phyloP scores from a whole-genome alignment of 2,797 vertebrate genomes.

The Caiman crocodilus region DNA sequence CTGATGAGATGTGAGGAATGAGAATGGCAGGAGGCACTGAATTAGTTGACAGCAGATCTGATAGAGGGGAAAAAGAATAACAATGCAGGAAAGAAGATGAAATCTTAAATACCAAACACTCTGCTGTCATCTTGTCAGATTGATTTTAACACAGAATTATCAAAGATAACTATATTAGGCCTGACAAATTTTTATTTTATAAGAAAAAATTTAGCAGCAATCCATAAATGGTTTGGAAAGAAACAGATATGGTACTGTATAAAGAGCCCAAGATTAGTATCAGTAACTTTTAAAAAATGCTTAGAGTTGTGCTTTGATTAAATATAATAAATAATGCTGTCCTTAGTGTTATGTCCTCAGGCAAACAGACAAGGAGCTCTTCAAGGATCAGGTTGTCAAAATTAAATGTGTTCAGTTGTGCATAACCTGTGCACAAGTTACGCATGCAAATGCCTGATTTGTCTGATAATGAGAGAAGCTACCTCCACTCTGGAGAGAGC shows the following conservation, averaged over 20 bases:
- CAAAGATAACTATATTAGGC: conserved; percentile 31
- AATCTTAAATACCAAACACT: conserved; percentile 76
- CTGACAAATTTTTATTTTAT: conserved; percentile 62
- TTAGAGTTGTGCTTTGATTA: conserved; percentile 51
- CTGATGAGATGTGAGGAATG: conserved; percentile 30
- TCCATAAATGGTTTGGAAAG: conserved; percentile 65
- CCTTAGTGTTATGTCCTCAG: conserved; percentile 15
- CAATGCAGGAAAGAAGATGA: conserved; percentile 67
- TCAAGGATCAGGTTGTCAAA: not conserved
- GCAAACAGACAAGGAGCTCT: not conserved
- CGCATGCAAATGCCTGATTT: not conserved
- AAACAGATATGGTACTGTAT: conserved; percentile 54
- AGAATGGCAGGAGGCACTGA: conserved; percentile 39
- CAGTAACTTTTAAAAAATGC: conserved; percentile 60
- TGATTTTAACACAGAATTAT: conserved; percentile 68
- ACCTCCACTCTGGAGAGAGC: accelerated
- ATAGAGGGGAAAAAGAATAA: conserved; percentile 65
- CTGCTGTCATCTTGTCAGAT: conserved; percentile 55
- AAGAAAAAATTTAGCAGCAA: conserved; percentile 65
- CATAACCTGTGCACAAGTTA: not conserved
- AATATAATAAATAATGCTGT: conserved; percentile 53
- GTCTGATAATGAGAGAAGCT: not conserved
- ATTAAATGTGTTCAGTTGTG: not conserved
- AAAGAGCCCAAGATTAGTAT: conserved; percentile 59
- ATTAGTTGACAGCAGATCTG: conserved; percentile 58